These are phyloP conservation scores for Amia ocellicauda DNA, from an alignment of 2,113 vertebrate genomes.

Conservation along the genomic window DNA sequence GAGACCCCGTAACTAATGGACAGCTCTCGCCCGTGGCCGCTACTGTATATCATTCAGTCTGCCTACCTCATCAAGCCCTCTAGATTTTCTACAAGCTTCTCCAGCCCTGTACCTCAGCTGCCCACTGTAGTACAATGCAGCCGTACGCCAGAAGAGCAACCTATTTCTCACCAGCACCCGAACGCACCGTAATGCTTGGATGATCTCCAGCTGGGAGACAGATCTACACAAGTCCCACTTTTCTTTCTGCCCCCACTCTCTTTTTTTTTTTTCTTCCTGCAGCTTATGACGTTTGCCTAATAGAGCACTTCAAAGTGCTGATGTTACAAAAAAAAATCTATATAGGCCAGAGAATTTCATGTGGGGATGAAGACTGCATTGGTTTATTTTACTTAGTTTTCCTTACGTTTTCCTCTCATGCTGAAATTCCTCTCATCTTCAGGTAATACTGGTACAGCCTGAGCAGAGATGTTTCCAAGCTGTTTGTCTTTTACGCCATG, in stretches of 20 bases:
- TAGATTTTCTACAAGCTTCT: slow-evolving; percentile 47
- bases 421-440: no score
- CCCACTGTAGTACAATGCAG: not conserved
- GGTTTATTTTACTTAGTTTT: no score
- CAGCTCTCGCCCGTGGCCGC: slow-evolving; percentile 83
- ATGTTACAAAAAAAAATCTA: no score
- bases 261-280: not conserved
- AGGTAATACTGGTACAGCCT: no score
- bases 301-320: no score
- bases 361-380: no score
- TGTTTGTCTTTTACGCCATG: no score
- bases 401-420: no score
- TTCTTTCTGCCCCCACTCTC: not conserved
- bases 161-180: slow-evolving; percentile 1
- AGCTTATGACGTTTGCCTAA: not conserved
- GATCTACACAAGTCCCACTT: not conserved
- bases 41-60: slow-evolving; percentile 87
- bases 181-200: not conserved
- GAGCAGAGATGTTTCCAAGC: no score
- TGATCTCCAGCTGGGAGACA: not conserved
- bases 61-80: slow-evolving; percentile 73
- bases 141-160: no score
- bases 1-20: slow-evolving; percentile 86
- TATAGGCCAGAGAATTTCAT: no score
- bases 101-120: slow-evolving; percentile 11